Evolutionary conservation across 2,113 vertebrate species (phyloP).

Genomic region (Silurus glanis): DNA sequence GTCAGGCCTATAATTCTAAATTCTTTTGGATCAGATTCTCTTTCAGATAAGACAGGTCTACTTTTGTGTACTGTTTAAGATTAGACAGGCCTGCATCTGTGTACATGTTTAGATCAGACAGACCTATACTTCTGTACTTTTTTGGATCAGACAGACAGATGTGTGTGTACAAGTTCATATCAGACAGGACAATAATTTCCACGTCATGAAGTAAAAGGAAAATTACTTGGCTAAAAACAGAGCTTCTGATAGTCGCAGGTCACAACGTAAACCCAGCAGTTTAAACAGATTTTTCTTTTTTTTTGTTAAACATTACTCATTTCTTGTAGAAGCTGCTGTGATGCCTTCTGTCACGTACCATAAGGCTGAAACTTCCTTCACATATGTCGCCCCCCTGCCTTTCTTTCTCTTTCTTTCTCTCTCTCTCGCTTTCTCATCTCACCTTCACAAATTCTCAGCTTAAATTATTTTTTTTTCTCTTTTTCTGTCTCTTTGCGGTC

Average conservation of each 20-base stretch:
- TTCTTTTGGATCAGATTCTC: background rate
- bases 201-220: background rate
- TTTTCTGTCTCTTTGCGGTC: background rate
- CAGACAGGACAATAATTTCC: background rate
- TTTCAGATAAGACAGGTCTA: too few relatives aligned
- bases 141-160: background rate
- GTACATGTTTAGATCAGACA: background rate
- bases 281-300: background rate
- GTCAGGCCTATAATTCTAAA: background rate
- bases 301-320: conserved; percentile 15
- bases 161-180: background rate
- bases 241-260: background rate
- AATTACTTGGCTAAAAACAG: background rate
- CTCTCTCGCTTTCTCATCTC: conserved; percentile 5
- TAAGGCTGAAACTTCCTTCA: conserved; percentile 18
- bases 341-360: conserved; percentile 39
- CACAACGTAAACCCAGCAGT: background rate
- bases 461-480: background rate
- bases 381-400: background rate
- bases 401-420: background rate
- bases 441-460: background rate
- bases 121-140: background rate
- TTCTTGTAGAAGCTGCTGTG: background rate
- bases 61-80: background rate
- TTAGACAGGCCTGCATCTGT: background rate